Conservation (phyloP, 2,888 invertebrate genomes). For the Lacanobia oleracea region DNA sequence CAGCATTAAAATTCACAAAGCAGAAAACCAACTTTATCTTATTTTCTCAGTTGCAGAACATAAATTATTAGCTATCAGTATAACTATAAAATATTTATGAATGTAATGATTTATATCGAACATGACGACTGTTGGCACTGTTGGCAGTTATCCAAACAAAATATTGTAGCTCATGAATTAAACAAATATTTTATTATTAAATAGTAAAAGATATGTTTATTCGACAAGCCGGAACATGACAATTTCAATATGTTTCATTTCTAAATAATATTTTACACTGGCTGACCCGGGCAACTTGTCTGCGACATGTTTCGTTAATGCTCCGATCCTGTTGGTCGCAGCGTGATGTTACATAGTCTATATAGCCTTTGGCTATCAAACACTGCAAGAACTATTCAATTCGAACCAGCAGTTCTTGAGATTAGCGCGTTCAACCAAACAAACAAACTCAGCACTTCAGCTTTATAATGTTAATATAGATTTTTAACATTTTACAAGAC, state of each 20-base stretch:
- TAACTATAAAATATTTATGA: slow-evolving; percentile 26
- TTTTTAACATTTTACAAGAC: no score
- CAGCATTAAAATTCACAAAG: neutral
- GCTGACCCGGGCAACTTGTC: no score
- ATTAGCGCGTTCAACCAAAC: no score
- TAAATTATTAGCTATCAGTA: slow-evolving; percentile 11
- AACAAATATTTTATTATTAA: slow-evolving; percentile 39
- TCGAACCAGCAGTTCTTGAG: no score
- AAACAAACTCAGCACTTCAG: no score
- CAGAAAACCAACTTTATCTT: neutral
- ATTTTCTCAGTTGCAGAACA: neutral
- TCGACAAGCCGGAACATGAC: neutral
- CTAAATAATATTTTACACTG: no score
- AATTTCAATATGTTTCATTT: slow-evolving; percentile 1
- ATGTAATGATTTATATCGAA: slow-evolving; percentile 27
- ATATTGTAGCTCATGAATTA: slow-evolving; percentile 27
- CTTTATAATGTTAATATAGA: no score
- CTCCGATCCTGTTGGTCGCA: no score
- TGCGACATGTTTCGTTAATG: no score
- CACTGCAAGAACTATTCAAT: no score
- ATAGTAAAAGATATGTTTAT: slow-evolving; percentile 11
- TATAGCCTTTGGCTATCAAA: no score
- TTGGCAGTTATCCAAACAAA: slow-evolving; percentile 39
- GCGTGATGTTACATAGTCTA: no score
- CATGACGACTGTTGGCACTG: slow-evolving; percentile 34